Evolutionary conservation across 2,113 vertebrate genomes (phyloP).

Genomic region (Gopherus evgoodei): DNA sequence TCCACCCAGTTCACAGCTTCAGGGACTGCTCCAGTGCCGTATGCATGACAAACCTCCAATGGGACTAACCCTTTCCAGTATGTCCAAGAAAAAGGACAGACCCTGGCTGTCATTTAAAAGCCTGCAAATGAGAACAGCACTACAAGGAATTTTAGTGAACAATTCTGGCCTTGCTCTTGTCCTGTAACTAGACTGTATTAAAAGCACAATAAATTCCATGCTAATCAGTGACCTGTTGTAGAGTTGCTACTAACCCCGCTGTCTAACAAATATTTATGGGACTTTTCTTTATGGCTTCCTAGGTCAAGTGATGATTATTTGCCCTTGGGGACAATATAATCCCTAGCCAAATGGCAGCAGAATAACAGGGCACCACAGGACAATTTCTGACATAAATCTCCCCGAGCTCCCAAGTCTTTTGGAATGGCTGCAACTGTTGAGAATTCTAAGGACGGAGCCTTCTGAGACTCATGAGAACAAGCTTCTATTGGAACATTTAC

Average conservation of each 20-base stretch:
- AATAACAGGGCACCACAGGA: rapidly evolving
- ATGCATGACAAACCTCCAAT: background rate
- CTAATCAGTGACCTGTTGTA: background rate
- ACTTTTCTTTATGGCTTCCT: background rate
- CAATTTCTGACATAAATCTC: background rate
- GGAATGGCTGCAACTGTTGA: background rate
- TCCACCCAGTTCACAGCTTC: background rate
- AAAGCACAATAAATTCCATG: background rate
- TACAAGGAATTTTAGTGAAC: rapidly evolving
- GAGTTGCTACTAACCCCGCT: background rate
- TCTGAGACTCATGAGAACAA: background rate
- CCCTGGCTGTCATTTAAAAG: background rate
- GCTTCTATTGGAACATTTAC: conserved; percentile 47
- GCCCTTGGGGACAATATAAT: background rate
- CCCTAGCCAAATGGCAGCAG: background rate
- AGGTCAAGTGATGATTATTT: rapidly evolving
- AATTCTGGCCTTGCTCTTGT: background rate
- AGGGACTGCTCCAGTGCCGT: background rate
- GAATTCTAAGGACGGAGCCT: background rate
- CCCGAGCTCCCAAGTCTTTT: background rate
- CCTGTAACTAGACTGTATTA: background rate
- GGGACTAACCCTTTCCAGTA: background rate
- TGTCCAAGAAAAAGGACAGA: background rate
- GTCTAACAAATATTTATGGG: background rate
- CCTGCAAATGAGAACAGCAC: rapidly evolving